Base-by-base conservation (phyloP, 2,888 invertebrate genomes). In the Catocala nupta region DNA sequence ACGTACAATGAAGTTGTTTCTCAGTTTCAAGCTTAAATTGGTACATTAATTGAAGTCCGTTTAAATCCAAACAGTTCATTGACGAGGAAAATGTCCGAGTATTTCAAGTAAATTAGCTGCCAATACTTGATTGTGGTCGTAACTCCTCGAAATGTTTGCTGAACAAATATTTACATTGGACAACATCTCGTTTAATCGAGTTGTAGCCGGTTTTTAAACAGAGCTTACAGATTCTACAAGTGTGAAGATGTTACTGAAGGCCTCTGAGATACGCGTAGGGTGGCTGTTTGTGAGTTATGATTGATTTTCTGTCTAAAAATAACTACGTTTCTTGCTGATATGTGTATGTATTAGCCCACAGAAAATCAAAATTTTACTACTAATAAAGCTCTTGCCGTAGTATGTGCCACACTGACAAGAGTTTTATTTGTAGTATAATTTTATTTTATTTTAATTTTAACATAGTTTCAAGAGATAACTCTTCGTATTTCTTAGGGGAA, bases 61-160 rank as follows among this genome's bases (percentile, higher is more conserved):
- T 58, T 13, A 25, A 5, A 16, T 62, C 44, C 33, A 71, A 71
- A 53, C 62, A 51, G 55, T 13, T 5, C 12, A 53, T 43, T 43
- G 16, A 45, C 8, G 8, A 55, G 42, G 10, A 47, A 52, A 55
- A 43, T 55, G 39, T 52, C 45, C 34, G 33, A 51, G 34, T 59
- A 48, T 54, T 49, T 49, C 50, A 51, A 61, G 45, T 59, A 52
- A 71, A 71, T 65, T 61, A 59, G 33, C 51, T 57, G 39, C 34
- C 44, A 55, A 42, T 59, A 36, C 13, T 52, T 48, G n/a, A 54
- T 65, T 59, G 55, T 54, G 55, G 55, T 53, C 34, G 36, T 25
- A 54, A 59, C 33, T 33, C n/a, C 13, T 39, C 45, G 33, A 55
- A 55, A 51, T 51, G 55, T 55, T 60, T 55, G 16, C 39, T 51